Evolutionary conservation across 2,888 invertebrate species (phyloP), one percentile per base, ranked within the genome.

Genomic region (Theristus sp.): DNA sequence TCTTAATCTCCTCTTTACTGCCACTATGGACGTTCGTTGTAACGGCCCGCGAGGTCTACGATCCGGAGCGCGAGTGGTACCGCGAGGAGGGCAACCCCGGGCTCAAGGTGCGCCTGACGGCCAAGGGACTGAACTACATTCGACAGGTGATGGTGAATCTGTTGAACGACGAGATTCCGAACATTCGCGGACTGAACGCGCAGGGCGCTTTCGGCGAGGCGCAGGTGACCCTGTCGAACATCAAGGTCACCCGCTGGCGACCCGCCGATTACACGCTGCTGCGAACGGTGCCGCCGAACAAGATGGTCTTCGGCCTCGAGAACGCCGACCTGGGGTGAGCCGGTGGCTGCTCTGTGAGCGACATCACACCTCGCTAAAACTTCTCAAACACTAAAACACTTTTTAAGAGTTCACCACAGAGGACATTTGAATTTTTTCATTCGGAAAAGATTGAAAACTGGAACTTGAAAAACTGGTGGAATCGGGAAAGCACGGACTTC

Each of bases 41-140:
- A 17, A 17, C 38, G 38, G 17, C 10, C 17, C 38, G 38, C 17
- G 10, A 17, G 17, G 46, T 56, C 6, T 56, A 28, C 6, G 31
- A 22, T n/a, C 1, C 1, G 30, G 13, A 28, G 30, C 10, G 56
- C 26, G 13, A 17, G 26, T 57, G 57, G 57, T n/a, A 46, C 57
- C 25, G 6, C 17, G 26, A 57, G 26, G 25, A 46, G 46, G 57
- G 57, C 2, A 17, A 67, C 60, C 70, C 71, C 0, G 71, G 71
- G 17, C 64, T 71, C 10, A 65, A 67, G 57, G 66, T 70, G 27
- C 67, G 71, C n/a, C 58, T 71, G 30, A 71, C 69, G 0, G 67
- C 67, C 53, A 70, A 70, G 58, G 71, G 38, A 6, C 10, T 38
- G 10, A 38, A 38, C 17, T 38, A 38, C 38, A 38, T 38, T 17